These are phyloP conservation scores for Tridacna gigas DNA, from an alignment of 2,888 invertebrate genomes.

Conservation along the genomic window DNA sequence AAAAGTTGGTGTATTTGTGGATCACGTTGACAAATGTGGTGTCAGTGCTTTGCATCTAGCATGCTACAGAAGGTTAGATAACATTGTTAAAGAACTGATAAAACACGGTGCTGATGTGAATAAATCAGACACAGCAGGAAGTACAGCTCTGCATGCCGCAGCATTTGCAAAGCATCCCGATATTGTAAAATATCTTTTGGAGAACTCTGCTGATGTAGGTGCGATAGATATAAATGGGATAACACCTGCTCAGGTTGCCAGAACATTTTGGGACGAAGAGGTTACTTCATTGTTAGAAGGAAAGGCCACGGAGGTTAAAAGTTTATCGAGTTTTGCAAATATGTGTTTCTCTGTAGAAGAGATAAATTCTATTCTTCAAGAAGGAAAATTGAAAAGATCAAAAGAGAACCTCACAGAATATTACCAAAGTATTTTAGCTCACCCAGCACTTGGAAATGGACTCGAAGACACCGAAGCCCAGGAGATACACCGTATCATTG, in stretches of 20 bases:
- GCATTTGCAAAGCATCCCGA: constrained; percentile 36
- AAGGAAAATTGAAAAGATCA: constrained; percentile 16
- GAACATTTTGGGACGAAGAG: constrained; percentile 8
- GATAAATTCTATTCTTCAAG: constrained; percentile 26
- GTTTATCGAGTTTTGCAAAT: constrained; percentile 34
- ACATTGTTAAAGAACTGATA: constrained; percentile 30
- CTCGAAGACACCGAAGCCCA: constrained; percentile 37
- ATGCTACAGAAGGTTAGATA: constrained; percentile 5
- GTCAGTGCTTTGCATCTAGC: constrained; percentile 34
- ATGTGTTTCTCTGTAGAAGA: constrained; percentile 20
- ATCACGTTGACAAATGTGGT: constrained; percentile 17
- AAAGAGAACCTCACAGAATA: constrained; percentile 5
- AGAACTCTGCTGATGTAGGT: constrained; percentile 24
- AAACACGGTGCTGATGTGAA: constrained; percentile 41
- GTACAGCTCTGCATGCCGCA: constrained; percentile 50
- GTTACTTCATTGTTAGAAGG: neutral
- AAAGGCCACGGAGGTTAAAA: neutral
- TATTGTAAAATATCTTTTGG: constrained; percentile 32
- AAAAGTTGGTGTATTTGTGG: constrained; percentile 11
- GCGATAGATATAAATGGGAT: constrained; percentile 22
- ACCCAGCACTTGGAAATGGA: constrained; percentile 32
- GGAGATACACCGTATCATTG: constrained; percentile 48
- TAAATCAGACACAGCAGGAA: constrained; percentile 27
- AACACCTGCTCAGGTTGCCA: constrained; percentile 40
- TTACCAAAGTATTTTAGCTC: constrained; percentile 21